Evolutionary conservation across 2,113 vertebrate genomes (phyloP), one percentile per base, ranked within the genome.

Genomic region (Platysteira castanea): DNA sequence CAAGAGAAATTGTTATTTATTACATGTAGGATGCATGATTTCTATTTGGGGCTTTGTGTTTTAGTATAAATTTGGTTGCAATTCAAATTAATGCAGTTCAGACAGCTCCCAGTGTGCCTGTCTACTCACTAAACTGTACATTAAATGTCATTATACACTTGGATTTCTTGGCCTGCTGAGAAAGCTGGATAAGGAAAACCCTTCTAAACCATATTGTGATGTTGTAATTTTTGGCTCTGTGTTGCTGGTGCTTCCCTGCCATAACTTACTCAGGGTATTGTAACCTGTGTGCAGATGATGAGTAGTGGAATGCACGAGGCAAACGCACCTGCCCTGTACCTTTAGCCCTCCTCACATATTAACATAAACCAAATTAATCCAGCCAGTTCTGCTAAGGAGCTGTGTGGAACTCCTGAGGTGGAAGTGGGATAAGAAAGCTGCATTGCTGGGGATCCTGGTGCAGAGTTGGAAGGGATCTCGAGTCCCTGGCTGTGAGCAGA

Each of bases 401-500:
- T 18, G 7, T 15, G 24, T 68, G 87, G 52, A 17, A 53, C 53
- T 74, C 50, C 52, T 50, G 60, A 80, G 68, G 41, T 86, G 26
- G 6, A 59, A 73, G 57, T 21, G 17, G 64, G 53, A 4, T 19
- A 9, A 21, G 14, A 15, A 41, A 75, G 63, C 54, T 35, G 49
- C 1, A 0, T 6, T 28, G 26, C 3, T 76, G 63, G 67, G 57
- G 59, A 56, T 73, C 33, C 83, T 49, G 42, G 31, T 46, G 67
- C 79, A 37, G 39, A 9, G 7, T 26, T 30, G 41, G 81, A 20
- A 46, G 37, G 49, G 14, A 47, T 28, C 21, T 1, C 0, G 0
- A 11, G 30, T 20, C 3, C 8, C 1, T 4, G 18, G 67, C 7
- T 5, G 26, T 4, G 76, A 76, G 54, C 0, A 3, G 13, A 5